Evolutionary conservation across 2,888 invertebrate genomes (phyloP).

Genomic region (Catocala nupta): DNA sequence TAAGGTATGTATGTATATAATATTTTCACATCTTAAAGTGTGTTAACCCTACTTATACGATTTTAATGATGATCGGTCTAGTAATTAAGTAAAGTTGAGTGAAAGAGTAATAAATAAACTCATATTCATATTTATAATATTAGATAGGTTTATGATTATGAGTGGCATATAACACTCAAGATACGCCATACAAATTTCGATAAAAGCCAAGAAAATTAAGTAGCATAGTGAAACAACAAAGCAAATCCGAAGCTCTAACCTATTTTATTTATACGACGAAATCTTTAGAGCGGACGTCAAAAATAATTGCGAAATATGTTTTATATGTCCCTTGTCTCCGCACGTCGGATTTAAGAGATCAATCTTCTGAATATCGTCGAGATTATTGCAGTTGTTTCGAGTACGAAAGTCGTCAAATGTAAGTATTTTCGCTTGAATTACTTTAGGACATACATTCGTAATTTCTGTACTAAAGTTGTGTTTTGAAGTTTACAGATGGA

Average conservation of each 20-base stretch:
- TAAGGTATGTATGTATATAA: no score
- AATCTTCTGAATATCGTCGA: constrained; percentile 19
- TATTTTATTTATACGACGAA: constrained; percentile 11
- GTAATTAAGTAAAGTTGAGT: no score
- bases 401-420: constrained; percentile 21
- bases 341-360: constrained; percentile 24
- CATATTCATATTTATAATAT: no score
- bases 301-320: constrained; percentile 30
- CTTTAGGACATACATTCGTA: constrained; percentile 19
- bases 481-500: background rate
- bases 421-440: constrained; percentile 5
- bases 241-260: constrained; percentile 4
- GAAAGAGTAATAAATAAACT: no score
- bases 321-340: constrained; percentile 20
- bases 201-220: background rate
- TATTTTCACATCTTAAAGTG: no score
- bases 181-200: background rate
- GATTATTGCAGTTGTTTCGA: constrained; percentile 15
- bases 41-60: no score
- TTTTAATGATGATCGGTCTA: no score
- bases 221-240: background rate
- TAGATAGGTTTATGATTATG: no score
- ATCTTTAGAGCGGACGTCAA: constrained; percentile 23
- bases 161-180: background rate
- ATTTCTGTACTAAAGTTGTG: constrained; percentile 13